Evolutionary conservation across 2,888 invertebrate genomes (phyloP).

Genomic region (Antheraea assamensis): DNA sequence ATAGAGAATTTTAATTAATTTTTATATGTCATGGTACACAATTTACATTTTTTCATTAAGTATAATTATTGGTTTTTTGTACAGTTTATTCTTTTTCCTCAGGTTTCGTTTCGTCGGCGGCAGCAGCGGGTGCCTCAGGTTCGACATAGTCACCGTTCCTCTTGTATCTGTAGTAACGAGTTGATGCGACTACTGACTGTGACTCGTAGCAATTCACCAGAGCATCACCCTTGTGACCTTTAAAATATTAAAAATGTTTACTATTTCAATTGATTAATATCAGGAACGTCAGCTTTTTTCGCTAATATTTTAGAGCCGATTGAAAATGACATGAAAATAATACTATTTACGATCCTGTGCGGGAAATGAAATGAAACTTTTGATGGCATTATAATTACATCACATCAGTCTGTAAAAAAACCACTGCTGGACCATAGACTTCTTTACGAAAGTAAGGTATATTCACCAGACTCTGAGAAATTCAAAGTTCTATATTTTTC

Average conservation of each 20-base stretch:
- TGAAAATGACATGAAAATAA: background rate
- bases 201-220: constrained; percentile 81
- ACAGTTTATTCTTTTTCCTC: constrained; percentile 41
- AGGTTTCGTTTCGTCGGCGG: constrained; percentile 21
- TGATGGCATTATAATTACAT: too few species aligned
- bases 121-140: constrained; percentile 26
- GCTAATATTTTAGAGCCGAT: background rate
- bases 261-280: background rate
- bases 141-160: constrained; percentile 61
- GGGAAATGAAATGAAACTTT: too few species aligned
- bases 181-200: constrained; percentile 63
- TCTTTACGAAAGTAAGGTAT: too few species aligned
- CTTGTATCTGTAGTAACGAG: constrained; percentile 72
- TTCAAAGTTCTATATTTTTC: too few species aligned
- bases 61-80: background rate
- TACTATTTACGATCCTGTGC: background rate
- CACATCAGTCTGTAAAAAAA: too few species aligned
- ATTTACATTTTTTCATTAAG: background rate
- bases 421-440: too few species aligned
- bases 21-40: constrained; percentile 10
- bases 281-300: background rate
- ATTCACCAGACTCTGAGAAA: too few species aligned
- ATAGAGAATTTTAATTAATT: background rate
- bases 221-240: constrained; percentile 84
- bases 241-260: constrained; percentile 17